Evolutionary conservation across 2,888 invertebrate species (phyloP), one percentile per base, ranked within the genome.

Genomic region (Thecophora atra): DNA sequence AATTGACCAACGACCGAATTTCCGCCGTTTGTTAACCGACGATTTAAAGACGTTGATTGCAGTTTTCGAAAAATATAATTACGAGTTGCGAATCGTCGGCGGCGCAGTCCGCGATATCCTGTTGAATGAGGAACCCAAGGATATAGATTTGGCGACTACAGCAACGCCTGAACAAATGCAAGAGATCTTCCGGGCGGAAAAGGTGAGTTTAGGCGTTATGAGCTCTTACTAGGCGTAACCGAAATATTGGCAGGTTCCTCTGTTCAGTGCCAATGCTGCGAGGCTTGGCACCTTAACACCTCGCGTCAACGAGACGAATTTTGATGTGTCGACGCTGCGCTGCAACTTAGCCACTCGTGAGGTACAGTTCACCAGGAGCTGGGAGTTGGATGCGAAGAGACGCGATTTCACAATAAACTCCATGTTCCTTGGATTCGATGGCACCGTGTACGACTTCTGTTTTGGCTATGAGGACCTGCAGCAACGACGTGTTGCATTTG

Each of bases 331-430:
- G 0, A 99, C 99, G 0, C 87, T 99, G 56, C 89, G 99, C 79
- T 92, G 99, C 77, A 99, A 99, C 87, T 90, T 95, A 44, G 79
- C 77, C 28, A 82, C 83, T 4, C 82, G 84, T 88, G 99, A 97
- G 83, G 98, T 99, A 5, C 89, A 94, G 81, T 99, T 95, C 83
- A 98, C 98, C 0, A 96, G 91, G 65, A 94, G 96, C 82, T 96
- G 96, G 96, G 90, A 94, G 81, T 83, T 97, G 75, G 99, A 99
- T 89, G 96, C 99, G 0, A 94, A 94, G 82, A 90, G 99, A 78
- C 89, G 99, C 80, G 99, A 99, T 87, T 90, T 99, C 3, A 99
- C 99, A 0, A 94, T 99, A 72, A 99, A 99, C 88, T 97, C 99
- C 0, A 96, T 99, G 95, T 98, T 96, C 87, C 87, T 97, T 78